Evolutionary conservation across 2,888 invertebrate genomes (phyloP).

Genomic region (Penaeus monodon): DNA sequence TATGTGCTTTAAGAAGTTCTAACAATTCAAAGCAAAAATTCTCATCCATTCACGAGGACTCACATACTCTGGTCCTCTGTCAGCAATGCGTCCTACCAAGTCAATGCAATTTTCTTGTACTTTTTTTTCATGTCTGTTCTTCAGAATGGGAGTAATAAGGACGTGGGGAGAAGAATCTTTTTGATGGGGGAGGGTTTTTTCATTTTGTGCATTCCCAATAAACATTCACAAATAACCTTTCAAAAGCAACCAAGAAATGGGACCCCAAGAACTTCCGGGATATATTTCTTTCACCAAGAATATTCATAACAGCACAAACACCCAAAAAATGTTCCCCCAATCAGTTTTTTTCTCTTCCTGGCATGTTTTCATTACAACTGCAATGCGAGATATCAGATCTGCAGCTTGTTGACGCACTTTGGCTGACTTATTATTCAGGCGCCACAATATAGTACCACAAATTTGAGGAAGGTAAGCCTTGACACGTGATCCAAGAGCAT

Average conservation of each 20-base stretch:
- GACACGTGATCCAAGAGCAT: slow-evolving; percentile 95
- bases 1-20: slow-evolving; percentile 97
- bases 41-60: slow-evolving; percentile 99
- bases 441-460: slow-evolving; percentile 99
- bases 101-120: slow-evolving; percentile 99
- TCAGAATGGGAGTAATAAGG: slow-evolving; percentile 97
- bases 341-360: slow-evolving; percentile 99
- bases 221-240: slow-evolving; percentile 99
- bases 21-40: slow-evolving; percentile 97
- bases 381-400: slow-evolving; percentile 96
- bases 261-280: slow-evolving; percentile 98
- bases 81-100: slow-evolving; percentile 97
- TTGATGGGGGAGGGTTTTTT: slow-evolving; percentile 99
- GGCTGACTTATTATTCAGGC: slow-evolving; percentile 98
- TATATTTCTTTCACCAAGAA: slow-evolving; percentile 97
- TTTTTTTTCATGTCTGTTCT: slow-evolving; percentile 88
- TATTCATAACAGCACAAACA: slow-evolving; percentile 98
- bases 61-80: slow-evolving; percentile 98
- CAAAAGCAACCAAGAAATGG: slow-evolving; percentile 93
- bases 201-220: slow-evolving; percentile 99
- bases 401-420: slow-evolving; percentile 99
- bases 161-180: slow-evolving; percentile 94
- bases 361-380: slow-evolving; percentile 99
- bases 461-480: slow-evolving; percentile 99
- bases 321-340: slow-evolving; percentile 99